phyloP scores from a whole-genome alignment of 2,888 invertebrate genomes.

The Lepas anatifera region DNA sequence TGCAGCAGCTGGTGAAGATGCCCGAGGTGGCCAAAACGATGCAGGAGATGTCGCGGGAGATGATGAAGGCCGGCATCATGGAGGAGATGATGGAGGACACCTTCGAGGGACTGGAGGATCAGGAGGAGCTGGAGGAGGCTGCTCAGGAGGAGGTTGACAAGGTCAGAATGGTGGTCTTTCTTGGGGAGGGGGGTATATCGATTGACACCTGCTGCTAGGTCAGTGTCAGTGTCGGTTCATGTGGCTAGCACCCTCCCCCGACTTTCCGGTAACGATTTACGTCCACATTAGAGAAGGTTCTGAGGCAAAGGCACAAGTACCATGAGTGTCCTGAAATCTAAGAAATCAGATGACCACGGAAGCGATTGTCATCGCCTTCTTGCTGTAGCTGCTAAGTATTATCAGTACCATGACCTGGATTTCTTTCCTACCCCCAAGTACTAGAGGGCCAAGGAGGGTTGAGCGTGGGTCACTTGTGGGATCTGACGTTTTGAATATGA shows the following conservation, averaged over 20 bases:
- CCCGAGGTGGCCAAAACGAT: constrained; percentile 92
- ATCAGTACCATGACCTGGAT: too few species aligned
- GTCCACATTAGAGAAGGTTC: too few species aligned
- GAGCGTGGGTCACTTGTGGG: too few species aligned
- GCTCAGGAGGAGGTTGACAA: constrained; percentile 89
- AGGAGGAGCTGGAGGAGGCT: constrained; percentile 91
- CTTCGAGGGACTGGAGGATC: constrained; percentile 76
- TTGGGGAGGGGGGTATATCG: not conserved
- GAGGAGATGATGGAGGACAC: constrained; percentile 99
- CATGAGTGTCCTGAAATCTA: too few species aligned
- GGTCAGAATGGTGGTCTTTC: constrained; percentile 37
- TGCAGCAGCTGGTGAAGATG: constrained; percentile 80
- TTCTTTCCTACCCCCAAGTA: too few species aligned
- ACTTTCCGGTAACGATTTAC: too few species aligned
- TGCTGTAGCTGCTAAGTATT: too few species aligned
- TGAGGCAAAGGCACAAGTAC: too few species aligned
- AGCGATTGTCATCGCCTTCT: too few species aligned
- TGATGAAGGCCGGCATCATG: constrained; percentile 98
- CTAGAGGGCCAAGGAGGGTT: too few species aligned
- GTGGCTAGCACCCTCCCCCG: too few species aligned
- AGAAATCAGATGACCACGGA: not conserved
- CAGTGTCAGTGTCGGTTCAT: not conserved
- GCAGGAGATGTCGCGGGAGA: constrained; percentile 96
- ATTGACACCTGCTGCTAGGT: not conserved
- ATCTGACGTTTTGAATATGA: too few species aligned